Percentiles rank a stretch among this genome's conserved stretches.
Evolutionary conservation across 2,888 invertebrate genomes (phyloP).

Genomic region (Sipha maydis): DNA sequence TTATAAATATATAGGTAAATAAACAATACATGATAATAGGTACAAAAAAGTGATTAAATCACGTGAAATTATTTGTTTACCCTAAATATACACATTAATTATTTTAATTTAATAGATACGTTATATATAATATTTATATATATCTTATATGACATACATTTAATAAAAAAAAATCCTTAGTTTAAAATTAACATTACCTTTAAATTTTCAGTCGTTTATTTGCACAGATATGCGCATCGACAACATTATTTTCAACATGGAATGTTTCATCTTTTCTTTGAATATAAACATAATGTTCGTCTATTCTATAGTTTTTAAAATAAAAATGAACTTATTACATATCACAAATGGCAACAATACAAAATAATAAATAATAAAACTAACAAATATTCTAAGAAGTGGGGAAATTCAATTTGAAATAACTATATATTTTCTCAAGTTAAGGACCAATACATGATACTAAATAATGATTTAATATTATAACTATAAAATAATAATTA

Average conservation of each 20-base stretch:
- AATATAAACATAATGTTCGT: slow-evolving; percentile 43
- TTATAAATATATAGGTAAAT: slow-evolving; percentile 53
- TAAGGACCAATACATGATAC: not conserved
- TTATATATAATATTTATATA: slow-evolving; percentile 16
- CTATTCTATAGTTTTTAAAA: slow-evolving; percentile 28
- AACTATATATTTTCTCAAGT: not conserved
- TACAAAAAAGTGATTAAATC: slow-evolving; percentile 45
- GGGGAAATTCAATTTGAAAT: slow-evolving; percentile 23
- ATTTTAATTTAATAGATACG: not conserved
- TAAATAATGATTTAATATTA: slow-evolving; percentile 10
- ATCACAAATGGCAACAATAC: slow-evolving; percentile 64
- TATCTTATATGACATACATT: slow-evolving; percentile 28
- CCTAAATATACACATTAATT: slow-evolving; percentile 48
- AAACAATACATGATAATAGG: slow-evolving; percentile 55
- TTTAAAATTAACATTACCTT: slow-evolving; percentile 43
- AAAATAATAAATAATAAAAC: slow-evolving; percentile 61
- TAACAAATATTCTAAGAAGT: slow-evolving; percentile 41
- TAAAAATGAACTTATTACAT: slow-evolving; percentile 58
- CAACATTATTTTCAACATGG: slow-evolving; percentile 56
- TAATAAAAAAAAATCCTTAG: slow-evolving; percentile 41
- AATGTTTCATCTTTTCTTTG: slow-evolving; percentile 32
- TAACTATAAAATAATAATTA: slow-evolving; percentile 38
- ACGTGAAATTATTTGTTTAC: slow-evolving; percentile 46
- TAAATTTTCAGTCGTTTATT: slow-evolving; percentile 58
- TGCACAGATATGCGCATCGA: slow-evolving; percentile 54